Conservation (phyloP, 2,888 invertebrate species). For the Mylabris sibirica region DNA sequence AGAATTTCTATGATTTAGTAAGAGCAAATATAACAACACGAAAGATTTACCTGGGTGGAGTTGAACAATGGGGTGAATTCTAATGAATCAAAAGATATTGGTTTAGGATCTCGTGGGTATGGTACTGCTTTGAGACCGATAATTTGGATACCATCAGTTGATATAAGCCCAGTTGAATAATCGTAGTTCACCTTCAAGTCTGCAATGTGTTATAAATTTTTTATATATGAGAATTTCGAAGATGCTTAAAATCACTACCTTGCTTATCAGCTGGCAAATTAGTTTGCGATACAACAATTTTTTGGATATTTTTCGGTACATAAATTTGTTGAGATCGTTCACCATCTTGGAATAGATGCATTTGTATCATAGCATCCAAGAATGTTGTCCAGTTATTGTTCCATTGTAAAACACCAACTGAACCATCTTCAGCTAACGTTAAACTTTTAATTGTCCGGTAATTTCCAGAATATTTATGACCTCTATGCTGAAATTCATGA, state of each 20-base stretch:
- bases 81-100: constrained; percentile 50
- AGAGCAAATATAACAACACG: neutral
- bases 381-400: constrained; percentile 82
- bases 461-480: constrained; percentile 64
- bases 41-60: constrained; percentile 40
- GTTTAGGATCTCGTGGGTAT: constrained; percentile 44
- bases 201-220: neutral
- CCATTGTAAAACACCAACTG: constrained; percentile 48
- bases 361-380: constrained; percentile 89
- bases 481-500: constrained; percentile 74
- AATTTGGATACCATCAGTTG: constrained; percentile 54
- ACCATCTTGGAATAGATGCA: constrained; percentile 69
- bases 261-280: constrained; percentile 47
- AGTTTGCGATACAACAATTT: constrained; percentile 60
- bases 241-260: constrained; percentile 27
- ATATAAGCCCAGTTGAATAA: constrained; percentile 52
- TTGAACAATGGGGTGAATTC: constrained; percentile 51
- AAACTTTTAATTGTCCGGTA: constrained; percentile 54
- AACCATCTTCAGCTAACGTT: constrained; percentile 56
- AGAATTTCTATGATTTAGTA: constrained; percentile 34
- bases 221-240: neutral
- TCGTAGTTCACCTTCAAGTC: constrained; percentile 52
- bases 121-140: constrained; percentile 48
- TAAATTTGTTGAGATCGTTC: constrained; percentile 73
- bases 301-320: constrained; percentile 71